These are phyloP conservation scores for Trichoplusia ni DNA, from an alignment of 1,140 invertebrate genomes.

Conservation along the genomic window DNA sequence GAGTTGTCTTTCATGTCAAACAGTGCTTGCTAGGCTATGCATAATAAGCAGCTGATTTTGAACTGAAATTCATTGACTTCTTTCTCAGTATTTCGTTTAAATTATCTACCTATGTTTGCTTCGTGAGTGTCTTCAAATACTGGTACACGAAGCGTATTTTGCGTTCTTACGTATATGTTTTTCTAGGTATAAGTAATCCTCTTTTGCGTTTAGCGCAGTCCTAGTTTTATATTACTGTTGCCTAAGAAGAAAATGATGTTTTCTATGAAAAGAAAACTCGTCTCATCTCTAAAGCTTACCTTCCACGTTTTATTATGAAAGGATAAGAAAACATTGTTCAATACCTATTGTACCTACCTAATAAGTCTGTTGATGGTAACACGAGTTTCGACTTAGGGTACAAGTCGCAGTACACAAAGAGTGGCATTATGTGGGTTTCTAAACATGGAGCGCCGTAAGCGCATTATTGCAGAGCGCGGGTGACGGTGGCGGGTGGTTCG, in stretches of 20 bases:
- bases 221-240: not conserved
- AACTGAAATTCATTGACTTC: too few species aligned
- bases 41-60: too few species aligned
- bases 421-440: slow-evolving; percentile 68
- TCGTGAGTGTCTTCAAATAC: too few species aligned
- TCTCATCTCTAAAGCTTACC: slow-evolving; percentile 8
- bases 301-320: slow-evolving; percentile 36
- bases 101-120: too few species aligned
- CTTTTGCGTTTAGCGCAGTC: not conserved
- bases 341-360: slow-evolving; percentile 45
- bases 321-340: slow-evolving; percentile 39
- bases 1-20: too few species aligned
- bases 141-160: too few species aligned
- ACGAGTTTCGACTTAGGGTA: slow-evolving; percentile 69
- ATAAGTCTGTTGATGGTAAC: slow-evolving; percentile 62
- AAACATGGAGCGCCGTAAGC: slow-evolving; percentile 68
- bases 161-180: too few species aligned
- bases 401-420: slow-evolving; percentile 61
- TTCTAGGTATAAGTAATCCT: too few species aligned
- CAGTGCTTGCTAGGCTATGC: too few species aligned
- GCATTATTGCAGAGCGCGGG: slow-evolving; percentile 70
- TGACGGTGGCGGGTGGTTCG: slow-evolving; percentile 41
- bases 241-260: slow-evolving; percentile 1
- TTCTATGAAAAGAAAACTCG: slow-evolving; percentile 19
- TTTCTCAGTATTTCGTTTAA: too few species aligned